Conservation (phyloP, 2,888 invertebrate genomes). For the Anagyrus pseudococci region DNA sequence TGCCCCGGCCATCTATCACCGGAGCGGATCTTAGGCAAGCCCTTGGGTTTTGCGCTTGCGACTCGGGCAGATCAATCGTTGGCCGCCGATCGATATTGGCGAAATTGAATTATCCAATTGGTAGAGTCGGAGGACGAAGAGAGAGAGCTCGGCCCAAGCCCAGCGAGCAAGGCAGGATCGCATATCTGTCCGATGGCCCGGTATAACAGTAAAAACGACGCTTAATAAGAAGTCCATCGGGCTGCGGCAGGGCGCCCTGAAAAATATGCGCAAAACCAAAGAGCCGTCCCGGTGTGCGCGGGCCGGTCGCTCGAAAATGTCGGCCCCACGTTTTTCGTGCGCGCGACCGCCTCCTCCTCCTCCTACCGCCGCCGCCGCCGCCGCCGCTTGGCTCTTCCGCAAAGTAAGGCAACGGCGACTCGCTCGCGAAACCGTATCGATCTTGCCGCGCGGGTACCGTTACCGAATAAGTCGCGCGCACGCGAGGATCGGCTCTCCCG, state of each 20-base stretch:
- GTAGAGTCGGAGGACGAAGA: no score
- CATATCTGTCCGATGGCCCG: neutral
- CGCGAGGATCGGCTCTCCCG: constrained; percentile 26
- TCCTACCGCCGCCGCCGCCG: constrained; percentile 2
- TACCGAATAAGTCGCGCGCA: constrained; percentile 32
- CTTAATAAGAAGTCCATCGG: constrained; percentile 24
- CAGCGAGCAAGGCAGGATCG: no score
- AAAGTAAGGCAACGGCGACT: neutral
- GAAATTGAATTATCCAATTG: constrained; percentile 27
- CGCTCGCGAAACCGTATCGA: constrained; percentile 31
- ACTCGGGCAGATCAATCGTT: constrained; percentile 5
- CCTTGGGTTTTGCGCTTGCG: neutral
- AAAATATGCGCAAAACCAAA: neutral
- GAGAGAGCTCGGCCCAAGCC: neutral
- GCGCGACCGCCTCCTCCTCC: neutral
- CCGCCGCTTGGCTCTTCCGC: constrained; percentile 4
- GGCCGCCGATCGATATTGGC: constrained; percentile 5
- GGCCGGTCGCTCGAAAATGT: constrained; percentile 13
- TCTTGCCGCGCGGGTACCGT: constrained; percentile 24
- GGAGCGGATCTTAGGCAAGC: constrained; percentile 16
- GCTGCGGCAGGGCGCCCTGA: neutral
- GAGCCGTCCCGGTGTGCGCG: neutral
- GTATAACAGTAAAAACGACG: constrained; percentile 28
- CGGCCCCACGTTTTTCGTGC: constrained; percentile 28
- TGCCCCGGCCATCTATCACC: constrained; percentile 9